Evolutionary conservation across 2,888 invertebrate genomes (phyloP).

Genomic region (Herminia tarsipennalis): DNA sequence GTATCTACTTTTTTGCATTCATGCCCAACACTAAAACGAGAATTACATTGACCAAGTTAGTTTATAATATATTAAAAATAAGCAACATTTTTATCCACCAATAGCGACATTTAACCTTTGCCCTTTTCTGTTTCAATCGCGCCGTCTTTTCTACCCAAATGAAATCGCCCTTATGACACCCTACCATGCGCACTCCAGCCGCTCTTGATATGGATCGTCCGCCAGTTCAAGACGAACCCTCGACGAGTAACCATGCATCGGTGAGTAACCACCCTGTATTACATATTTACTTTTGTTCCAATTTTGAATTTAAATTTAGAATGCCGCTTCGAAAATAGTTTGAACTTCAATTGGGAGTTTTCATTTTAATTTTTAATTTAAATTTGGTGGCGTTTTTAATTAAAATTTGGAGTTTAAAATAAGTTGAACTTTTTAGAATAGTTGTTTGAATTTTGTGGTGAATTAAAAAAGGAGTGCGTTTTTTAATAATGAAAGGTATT

Average conservation of each 20-base stretch:
- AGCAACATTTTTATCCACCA: no score
- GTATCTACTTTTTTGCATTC: not conserved
- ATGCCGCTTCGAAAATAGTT: no score
- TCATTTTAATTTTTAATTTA: not conserved
- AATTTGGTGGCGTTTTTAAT: no score
- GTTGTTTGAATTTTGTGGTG: not conserved
- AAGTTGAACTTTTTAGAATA: not conserved
- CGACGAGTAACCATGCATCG: constrained; percentile 50
- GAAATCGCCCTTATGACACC: constrained; percentile 43
- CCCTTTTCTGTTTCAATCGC: constrained; percentile 15
- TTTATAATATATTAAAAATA: no score
- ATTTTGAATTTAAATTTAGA: not conserved
- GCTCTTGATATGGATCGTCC: constrained; percentile 56
- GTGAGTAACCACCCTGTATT: constrained; percentile 42
- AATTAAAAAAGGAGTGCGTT: no score
- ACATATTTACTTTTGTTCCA: constrained; percentile 2
- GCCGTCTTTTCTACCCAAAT: constrained; percentile 29
- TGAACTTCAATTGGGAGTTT: no score
- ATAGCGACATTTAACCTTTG: constrained; percentile 9
- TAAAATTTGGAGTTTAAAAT: not conserved
- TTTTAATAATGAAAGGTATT: no score
- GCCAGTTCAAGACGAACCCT: constrained; percentile 42
- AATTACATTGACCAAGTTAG: no score
- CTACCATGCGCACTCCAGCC: constrained; percentile 69
- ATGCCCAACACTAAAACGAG: no score